Percentiles rank a stretch among this genome's conserved stretches.
These are phyloP conservation scores for Opisthocomus hoazin DNA, from an alignment of 2,113 vertebrate species.

Conservation along the genomic window DNA sequence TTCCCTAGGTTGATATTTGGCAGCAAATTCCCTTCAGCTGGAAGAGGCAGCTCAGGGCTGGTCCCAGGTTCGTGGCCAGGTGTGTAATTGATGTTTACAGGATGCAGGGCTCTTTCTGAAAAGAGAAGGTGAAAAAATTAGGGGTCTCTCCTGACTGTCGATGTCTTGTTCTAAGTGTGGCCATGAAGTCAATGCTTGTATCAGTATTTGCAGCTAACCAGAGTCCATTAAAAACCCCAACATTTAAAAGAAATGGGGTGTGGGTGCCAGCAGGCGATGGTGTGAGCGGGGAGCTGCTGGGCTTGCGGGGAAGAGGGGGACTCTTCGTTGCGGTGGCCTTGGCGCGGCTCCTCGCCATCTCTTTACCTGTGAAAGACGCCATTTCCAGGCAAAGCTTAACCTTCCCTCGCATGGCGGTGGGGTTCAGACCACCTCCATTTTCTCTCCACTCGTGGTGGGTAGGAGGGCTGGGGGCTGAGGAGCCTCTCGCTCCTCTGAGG, in stretches of 20 bases:
- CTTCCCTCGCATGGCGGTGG: accelerated
- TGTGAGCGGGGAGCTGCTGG: not conserved
- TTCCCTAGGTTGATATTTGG: not conserved
- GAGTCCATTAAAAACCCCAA: not conserved
- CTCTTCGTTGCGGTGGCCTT: accelerated
- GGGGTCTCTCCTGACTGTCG: not conserved
- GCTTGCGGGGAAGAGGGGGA: not conserved
- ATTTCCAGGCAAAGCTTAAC: not conserved
- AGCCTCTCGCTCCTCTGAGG: not conserved
- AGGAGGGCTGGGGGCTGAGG: not conserved
- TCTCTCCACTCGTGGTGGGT: not conserved
- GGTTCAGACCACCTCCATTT: not conserved
- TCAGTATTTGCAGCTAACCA: not conserved
- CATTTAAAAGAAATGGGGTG: not conserved
- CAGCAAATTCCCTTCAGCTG: not conserved
- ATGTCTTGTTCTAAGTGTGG: not conserved
- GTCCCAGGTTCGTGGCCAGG: too few relatives aligned
- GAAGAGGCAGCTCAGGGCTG: not conserved
- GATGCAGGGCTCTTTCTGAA: not conserved
- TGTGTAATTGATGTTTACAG: not conserved
- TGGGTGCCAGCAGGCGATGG: too few relatives aligned
- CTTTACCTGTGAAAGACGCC: not conserved
- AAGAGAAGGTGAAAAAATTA: not conserved
- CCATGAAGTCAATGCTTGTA: accelerated
- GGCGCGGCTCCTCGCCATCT: accelerated